Evolutionary conservation across 2,113 vertebrate species (phyloP), one percentile per base, ranked within the genome.

Genomic region (Polypterus bichir): DNA sequence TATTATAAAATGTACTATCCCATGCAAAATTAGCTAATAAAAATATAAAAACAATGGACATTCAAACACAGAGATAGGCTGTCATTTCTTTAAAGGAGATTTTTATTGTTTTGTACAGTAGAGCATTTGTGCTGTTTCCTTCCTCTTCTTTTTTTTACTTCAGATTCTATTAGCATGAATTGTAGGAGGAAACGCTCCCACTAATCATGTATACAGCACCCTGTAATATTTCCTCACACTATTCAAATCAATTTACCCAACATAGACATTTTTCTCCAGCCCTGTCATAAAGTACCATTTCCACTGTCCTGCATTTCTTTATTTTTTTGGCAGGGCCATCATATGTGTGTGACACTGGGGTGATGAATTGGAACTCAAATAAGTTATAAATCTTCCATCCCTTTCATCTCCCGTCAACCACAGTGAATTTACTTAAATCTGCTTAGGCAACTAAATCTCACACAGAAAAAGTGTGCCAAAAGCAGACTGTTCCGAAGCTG

Each of bases 241-340:
- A 79, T 80, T 86, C 76, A 79, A 86, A 88, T 89, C 83, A 81
- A 83, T 88, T 85, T 84, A 81, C 78, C 70, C 78, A 84, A 77
- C 77, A 79, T 74, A 81, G 79, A 75, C 76, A 82, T 84, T 83
- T 84, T 80, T 83, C 79, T 81, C 74, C 77, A 75, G 77, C 67
- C 56, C 82, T 85, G 86, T 86, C 88, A 88, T 76, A 71, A 72
- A 11, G 67, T 78, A 74, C 86, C 70, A 54, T 81, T 70, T 78
- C 71, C 73, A 82, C 71, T 60, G 64, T 81, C 79, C 80, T 76
- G 71, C 75, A 75, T 74, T 86, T 86, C 83, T 90, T 90, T 86
- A 88, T 89, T 71, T 83, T 88, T 81, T 81, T 86, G 87, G 80
- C 83, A 80, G 85, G 72, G 74, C 76, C 84, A 86, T 88, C 83